These are phyloP conservation scores for Platypus cylindrus DNA, from an alignment of 2,888 invertebrate species.

Conservation along the genomic window DNA sequence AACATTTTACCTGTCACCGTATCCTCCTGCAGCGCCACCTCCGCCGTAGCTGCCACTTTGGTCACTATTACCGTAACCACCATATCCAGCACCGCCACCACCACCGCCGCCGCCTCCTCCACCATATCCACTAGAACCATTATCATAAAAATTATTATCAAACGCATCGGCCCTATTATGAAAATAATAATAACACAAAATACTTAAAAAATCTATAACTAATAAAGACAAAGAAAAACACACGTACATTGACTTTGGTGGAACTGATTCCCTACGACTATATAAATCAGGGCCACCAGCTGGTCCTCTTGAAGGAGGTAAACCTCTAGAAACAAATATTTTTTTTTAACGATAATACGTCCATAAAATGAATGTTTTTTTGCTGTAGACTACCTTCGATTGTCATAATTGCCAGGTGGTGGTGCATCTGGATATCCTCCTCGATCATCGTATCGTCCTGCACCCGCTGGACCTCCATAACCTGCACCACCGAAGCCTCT, in stretches of 20 bases:
- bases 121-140: constrained; percentile 9
- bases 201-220: background rate
- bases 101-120: constrained; percentile 13
- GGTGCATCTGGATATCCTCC: constrained; percentile 16
- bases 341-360: constrained; percentile 19
- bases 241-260: constrained; percentile 16
- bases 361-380: constrained; percentile 6
- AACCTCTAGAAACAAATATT: constrained; percentile 6
- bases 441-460: constrained; percentile 19
- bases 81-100: constrained; percentile 13
- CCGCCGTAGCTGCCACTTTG: constrained; percentile 13
- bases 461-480: constrained; percentile 16
- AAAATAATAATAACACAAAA: constrained; percentile 1
- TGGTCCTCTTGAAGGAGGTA: constrained; percentile 10
- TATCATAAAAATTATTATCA: constrained; percentile 15
- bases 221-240: background rate
- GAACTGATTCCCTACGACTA: constrained; percentile 27
- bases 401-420: constrained; percentile 16
- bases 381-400: constrained; percentile 11
- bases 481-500: constrained; percentile 19
- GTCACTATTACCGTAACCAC: constrained; percentile 9
- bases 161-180: constrained; percentile 14
- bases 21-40: constrained; percentile 5
- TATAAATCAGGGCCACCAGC: constrained; percentile 26
- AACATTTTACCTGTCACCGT: constrained; percentile 7